These are phyloP conservation scores for Pseudachorutes palmiensis DNA, from an alignment of 1,140 invertebrate species.

Conservation along the genomic window DNA sequence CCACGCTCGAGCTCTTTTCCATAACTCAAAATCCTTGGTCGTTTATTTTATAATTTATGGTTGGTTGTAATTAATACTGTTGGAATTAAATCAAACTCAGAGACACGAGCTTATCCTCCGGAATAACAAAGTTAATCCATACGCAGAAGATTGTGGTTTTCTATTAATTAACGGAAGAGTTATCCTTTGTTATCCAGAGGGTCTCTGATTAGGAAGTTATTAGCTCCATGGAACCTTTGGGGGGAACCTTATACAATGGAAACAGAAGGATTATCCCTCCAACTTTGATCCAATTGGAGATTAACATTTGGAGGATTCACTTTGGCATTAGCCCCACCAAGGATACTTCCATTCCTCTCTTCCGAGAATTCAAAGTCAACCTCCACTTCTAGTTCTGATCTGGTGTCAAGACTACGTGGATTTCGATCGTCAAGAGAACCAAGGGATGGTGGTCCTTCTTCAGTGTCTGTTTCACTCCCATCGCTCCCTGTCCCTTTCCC, in stretches of 20 bases:
- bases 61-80: too few species aligned
- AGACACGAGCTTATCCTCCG: too few species aligned
- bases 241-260: slow-evolving; percentile 10
- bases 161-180: too few species aligned
- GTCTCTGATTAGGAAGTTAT: too few species aligned
- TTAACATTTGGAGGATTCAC: slow-evolving; percentile 9
- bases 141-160: too few species aligned
- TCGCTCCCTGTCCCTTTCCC: background rate
- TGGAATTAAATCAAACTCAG: too few species aligned
- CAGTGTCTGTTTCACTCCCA: background rate
- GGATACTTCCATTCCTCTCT: slow-evolving; percentile 22
- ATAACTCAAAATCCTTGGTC: too few species aligned
- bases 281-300: slow-evolving; percentile 9
- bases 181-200: too few species aligned
- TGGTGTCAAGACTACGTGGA: slow-evolving; percentile 19
- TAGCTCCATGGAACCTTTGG: background rate
- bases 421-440: slow-evolving; percentile 1
- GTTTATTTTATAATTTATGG: too few species aligned
- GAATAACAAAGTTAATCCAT: too few species aligned
- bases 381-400: slow-evolving; percentile 36
- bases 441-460: slow-evolving; percentile 15
- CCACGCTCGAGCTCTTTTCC: too few species aligned
- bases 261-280: background rate
- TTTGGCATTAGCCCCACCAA: background rate
- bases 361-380: slow-evolving; percentile 38